Evolutionary conservation across 2,888 invertebrate species (phyloP).

Genomic region (Drosophila algonquin): DNA sequence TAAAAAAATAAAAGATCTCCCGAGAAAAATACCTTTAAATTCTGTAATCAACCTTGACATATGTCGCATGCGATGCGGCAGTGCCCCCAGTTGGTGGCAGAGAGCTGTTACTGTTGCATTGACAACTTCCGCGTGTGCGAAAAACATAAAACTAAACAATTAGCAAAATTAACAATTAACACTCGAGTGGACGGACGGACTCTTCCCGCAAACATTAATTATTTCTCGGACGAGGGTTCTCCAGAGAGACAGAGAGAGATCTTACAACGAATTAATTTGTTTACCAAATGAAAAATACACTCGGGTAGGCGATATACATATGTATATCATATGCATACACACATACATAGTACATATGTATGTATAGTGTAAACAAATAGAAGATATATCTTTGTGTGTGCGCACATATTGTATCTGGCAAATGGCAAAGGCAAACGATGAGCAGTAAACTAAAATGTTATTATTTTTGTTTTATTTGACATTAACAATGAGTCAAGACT

Average conservation of each 20-base stretch:
- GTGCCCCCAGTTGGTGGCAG: not conserved
- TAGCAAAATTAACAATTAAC: constrained; percentile 22
- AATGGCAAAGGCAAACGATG: constrained; percentile 38
- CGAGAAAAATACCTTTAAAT: not conserved
- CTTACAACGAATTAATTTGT: constrained; percentile 42
- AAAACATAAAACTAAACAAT: constrained; percentile 19
- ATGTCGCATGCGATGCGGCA: not conserved
- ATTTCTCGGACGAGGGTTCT: constrained; percentile 26
- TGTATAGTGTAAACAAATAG: not conserved
- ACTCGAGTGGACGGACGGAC: not conserved
- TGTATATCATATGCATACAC: not conserved
- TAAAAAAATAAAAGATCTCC: no score
- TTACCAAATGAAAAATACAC: constrained; percentile 40
- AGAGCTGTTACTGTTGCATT: not conserved
- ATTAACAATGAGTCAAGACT: constrained; percentile 41
- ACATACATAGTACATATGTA: not conserved
- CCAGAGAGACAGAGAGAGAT: constrained; percentile 6
- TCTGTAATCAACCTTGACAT: not conserved
- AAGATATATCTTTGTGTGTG: constrained; percentile 6
- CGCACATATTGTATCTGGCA: constrained; percentile 26
- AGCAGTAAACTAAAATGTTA: constrained; percentile 57
- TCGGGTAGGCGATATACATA: not conserved
- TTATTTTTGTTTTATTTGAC: constrained; percentile 45
- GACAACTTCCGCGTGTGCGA: constrained; percentile 21
- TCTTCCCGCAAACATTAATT: constrained; percentile 25